phyloP scores from a whole-genome alignment of 2,113 vertebrate species.

The Pedionomus torquatus region DNA sequence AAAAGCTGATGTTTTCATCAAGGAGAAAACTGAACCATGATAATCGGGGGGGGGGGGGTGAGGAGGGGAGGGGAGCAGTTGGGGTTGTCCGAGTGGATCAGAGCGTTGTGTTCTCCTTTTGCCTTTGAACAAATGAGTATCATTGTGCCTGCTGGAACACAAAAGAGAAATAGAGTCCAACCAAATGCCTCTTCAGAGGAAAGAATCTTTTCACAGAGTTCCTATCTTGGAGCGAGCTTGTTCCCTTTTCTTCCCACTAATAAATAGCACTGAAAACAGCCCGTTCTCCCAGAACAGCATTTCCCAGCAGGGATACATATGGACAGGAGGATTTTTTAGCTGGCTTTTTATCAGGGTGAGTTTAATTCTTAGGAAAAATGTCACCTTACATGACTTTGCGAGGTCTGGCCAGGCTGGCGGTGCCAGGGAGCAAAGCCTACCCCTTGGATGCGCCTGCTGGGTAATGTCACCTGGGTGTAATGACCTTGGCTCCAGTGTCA shows the following conservation, averaged over 20 bases:
- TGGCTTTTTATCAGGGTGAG: not conserved
- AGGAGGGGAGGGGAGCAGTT: no score
- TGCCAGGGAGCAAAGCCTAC: slow-evolving; percentile 28
- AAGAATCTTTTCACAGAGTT: not conserved
- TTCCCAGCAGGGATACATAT: not conserved
- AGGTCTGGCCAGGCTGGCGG: not conserved
- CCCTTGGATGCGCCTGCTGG: not conserved
- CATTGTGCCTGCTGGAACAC: not conserved
- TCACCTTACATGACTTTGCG: not conserved
- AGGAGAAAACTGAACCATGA: not conserved
- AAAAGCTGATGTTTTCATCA: rapidly evolving
- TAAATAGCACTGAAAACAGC: not conserved
- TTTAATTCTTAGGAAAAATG: not conserved
- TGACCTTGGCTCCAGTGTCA: not conserved
- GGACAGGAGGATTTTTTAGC: not conserved
- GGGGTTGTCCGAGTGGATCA: not conserved
- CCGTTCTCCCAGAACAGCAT: not conserved
- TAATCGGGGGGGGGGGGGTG: rapidly evolving
- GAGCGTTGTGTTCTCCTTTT: not conserved
- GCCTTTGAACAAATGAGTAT: not conserved
- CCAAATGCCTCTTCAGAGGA: not conserved
- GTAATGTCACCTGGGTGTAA: not conserved
- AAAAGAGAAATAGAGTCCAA: not conserved
- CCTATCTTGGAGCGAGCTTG: not conserved
- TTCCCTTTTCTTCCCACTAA: not conserved